Evolutionary conservation across 2,113 vertebrate genomes (phyloP), one percentile per base, ranked within the genome.

Genomic region (Paramisgurnus dabryanus): DNA sequence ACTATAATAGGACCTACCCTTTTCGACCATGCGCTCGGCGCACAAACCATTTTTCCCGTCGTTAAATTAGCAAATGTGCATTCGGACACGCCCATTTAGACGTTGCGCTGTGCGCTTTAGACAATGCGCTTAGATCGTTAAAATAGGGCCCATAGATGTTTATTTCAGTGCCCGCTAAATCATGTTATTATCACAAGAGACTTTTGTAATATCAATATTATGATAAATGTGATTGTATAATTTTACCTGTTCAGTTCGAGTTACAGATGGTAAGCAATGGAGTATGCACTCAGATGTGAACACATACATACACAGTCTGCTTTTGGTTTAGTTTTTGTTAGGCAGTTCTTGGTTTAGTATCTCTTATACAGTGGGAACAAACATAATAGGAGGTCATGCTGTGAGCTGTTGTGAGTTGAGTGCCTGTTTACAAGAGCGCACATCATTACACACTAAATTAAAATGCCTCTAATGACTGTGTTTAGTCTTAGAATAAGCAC

Each of bases 241-340:
- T 72, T 58, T 58, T 6, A 57, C 13, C 13, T 17, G 34, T 43
- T 72, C 39, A 41, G 39, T 50, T 6, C 7, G 0, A 55, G n/a
- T 40, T 71, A 45, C 9, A 67, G 9, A 55, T 34, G 5, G 17
- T 6, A 5, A 17, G 39, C n/a, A 71, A 69, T 4, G 49, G 49
- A 34, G 27, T 47, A 69, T 77, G 83, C 79, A 70, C 27, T 85
- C 65, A 80, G 68, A 83, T 34, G 77, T 34, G 12, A 0, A 0
- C 15, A 67, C 17, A 27, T 12, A 40, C 64, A 67, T 18, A 4
- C 73, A 73, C 12, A 74, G 58, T 61, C 1, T 60, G 41, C 15
- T 49, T 47, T 55, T 27, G 41, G 8, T 73, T 15, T 60, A 41
- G 55, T 60, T 73, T n/a, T 45, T 13, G 13, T 15, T 53, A 4